Conservation (phyloP, 2,888 invertebrate species). For the Eupithecia inturbata region DNA sequence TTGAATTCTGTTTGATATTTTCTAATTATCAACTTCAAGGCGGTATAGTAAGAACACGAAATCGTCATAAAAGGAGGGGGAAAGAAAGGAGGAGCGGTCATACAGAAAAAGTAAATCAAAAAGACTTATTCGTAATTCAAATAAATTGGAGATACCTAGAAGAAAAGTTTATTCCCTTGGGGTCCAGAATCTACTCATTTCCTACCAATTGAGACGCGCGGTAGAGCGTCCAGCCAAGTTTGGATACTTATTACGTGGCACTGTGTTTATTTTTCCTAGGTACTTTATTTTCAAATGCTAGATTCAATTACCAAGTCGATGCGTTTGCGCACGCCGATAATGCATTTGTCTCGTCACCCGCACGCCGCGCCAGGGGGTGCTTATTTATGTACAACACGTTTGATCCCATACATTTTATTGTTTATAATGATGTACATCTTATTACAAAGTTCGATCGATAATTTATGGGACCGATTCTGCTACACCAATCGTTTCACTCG, state of each 20-base stretch:
- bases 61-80: too few species aligned
- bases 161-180: not conserved
- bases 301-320: not conserved
- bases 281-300: not conserved
- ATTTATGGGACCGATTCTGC: not conserved
- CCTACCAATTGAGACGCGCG: too few species aligned
- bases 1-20: too few species aligned
- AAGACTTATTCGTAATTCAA: too few species aligned
- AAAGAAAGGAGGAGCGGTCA: too few species aligned
- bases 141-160: too few species aligned
- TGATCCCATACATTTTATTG: conserved; percentile 43
- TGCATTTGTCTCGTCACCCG: conserved; percentile 37
- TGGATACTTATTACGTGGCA: too few species aligned
- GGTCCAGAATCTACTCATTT: not conserved
- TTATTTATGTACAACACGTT: conserved; percentile 43
- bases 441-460: not conserved
- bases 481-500: too few species aligned
- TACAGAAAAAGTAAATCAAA: too few species aligned
- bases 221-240: too few species aligned
- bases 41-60: too few species aligned
- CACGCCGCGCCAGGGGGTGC: conserved; percentile 38
- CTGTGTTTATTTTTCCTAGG: not conserved
- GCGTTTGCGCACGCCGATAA: conserved; percentile 37
- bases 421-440: not conserved
- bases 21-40: too few species aligned